Evolutionary conservation across 2,888 invertebrate species (phyloP).

Genomic region (Drosophila tanythrix): DNA sequence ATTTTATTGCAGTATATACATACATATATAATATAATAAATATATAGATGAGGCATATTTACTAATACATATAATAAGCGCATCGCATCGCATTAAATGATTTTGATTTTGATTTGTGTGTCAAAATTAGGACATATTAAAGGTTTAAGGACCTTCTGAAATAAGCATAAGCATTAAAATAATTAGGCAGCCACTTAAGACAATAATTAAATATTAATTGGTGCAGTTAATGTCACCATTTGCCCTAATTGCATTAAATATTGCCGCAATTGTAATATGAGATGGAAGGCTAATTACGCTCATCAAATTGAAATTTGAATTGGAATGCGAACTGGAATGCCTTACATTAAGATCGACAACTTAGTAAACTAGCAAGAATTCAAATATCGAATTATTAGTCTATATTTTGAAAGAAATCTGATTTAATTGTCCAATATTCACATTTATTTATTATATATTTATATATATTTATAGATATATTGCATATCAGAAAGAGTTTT

Average conservation of each 20-base stretch:
- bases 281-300: not conserved
- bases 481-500: too few relatives aligned
- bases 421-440: not conserved
- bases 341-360: not conserved
- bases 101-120: not conserved
- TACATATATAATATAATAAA: not conserved
- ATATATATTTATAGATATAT: too few relatives aligned
- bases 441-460: too few relatives aligned
- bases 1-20: not conserved
- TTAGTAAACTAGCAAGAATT: not conserved
- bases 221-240: not conserved
- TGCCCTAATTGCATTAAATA: not conserved
- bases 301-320: not conserved
- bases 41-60: not conserved
- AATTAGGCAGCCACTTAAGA: constrained; percentile 1
- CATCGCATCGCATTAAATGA: not conserved
- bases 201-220: not conserved
- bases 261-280: not conserved
- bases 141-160: not conserved
- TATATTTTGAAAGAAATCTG: not conserved
- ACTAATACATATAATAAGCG: not conserved
- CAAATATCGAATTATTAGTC: not conserved
- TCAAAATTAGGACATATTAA: not conserved
- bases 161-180: not conserved
- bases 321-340: not conserved